These are phyloP conservation scores for Pocillopora grandis DNA, from an alignment of 92 coral and sea anemone species.

Conservation along the genomic window DNA sequence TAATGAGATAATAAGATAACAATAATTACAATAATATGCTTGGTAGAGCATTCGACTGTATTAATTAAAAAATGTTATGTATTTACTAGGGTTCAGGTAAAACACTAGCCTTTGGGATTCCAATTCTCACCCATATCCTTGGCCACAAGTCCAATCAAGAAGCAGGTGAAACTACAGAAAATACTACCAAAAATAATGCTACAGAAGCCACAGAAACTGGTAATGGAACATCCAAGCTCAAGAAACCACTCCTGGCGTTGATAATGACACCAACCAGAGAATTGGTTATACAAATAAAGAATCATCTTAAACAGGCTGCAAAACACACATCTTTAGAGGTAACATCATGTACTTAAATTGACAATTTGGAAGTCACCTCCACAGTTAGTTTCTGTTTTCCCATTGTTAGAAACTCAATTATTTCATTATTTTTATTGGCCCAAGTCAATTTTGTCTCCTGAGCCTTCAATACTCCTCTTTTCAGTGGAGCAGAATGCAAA, in stretches of 20 bases:
- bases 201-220: background rate
- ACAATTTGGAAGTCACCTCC: too few species aligned
- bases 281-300: conserved; percentile 85
- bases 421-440: too few species aligned
- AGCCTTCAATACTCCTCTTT: too few species aligned
- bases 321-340: conserved; percentile 78
- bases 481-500: too few species aligned
- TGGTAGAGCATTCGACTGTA: too few species aligned
- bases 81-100: conserved; percentile 90
- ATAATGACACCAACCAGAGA: conserved; percentile 98
- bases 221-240: background rate
- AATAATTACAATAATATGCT: too few species aligned
- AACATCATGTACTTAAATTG: background rate
- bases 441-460: too few species aligned
- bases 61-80: too few species aligned
- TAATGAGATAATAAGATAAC: too few species aligned
- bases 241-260: conserved; percentile 61
- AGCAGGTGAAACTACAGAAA: background rate
- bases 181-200: background rate
- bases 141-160: conserved; percentile 19
- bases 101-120: conserved; percentile 95
- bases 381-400: too few species aligned
- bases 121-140: conserved; percentile 80
- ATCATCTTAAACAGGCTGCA: conserved; percentile 72
- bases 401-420: too few species aligned